These are phyloP conservation scores for Microcaecilia unicolor DNA, from an alignment of 2,797 vertebrate species.

Conservation along the genomic window DNA sequence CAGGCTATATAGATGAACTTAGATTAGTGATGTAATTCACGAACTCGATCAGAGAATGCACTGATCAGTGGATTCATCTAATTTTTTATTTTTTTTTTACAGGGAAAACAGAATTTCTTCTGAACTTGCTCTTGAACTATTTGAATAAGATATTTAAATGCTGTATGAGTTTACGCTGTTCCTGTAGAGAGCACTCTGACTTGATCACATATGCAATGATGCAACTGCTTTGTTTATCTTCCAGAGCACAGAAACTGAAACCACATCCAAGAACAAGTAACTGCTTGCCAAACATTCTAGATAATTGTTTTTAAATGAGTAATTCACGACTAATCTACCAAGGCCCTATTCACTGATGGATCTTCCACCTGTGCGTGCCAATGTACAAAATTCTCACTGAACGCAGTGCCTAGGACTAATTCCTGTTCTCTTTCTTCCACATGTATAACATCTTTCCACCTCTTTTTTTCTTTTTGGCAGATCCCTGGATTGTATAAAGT, in stretches of 20 bases:
- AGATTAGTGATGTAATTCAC: slow-evolving; percentile 31
- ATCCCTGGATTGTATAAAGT: too few species aligned
- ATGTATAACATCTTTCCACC: too few species aligned
- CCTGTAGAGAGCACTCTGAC: too few species aligned
- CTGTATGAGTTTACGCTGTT: too few species aligned
- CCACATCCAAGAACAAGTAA: background rate
- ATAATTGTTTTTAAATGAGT: slow-evolving; percentile 24
- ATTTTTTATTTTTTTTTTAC: too few species aligned
- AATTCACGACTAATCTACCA: too few species aligned
- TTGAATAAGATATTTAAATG: slow-evolving; percentile 1
- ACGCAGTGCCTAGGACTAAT: too few species aligned
- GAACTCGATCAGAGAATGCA: slow-evolving; percentile 18
- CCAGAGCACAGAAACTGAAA: background rate
- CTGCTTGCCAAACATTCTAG: slow-evolving; percentile 3
- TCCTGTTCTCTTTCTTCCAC: too few species aligned
- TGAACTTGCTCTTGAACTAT: background rate
- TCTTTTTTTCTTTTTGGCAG: too few species aligned
- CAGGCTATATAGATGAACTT: slow-evolving; percentile 28
- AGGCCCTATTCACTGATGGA: slow-evolving; percentile 15
- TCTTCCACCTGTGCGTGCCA: too few species aligned
- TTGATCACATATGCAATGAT: too few species aligned
- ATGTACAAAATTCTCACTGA: too few species aligned
- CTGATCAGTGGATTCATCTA: slow-evolving; percentile 27
- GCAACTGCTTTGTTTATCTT: background rate
- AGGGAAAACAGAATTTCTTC: slow-evolving; percentile 27